Conservation (phyloP, 2,888 invertebrate genomes). For the Azorinus chamasolen region DNA sequence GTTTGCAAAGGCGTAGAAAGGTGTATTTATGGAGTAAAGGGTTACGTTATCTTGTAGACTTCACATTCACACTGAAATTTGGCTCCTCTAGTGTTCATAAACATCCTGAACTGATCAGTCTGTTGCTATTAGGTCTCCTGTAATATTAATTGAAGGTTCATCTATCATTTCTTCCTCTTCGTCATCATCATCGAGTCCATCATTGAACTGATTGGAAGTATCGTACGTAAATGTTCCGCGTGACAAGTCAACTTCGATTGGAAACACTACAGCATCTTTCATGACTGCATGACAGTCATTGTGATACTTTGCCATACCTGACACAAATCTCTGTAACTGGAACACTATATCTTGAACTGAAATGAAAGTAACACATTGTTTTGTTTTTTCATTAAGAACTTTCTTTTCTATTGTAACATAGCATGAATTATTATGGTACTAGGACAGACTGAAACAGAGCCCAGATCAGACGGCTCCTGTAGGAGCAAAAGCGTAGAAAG, state of each 20-base stretch:
- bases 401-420: no score
- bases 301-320: slow-evolving; percentile 93
- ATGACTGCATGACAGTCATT: slow-evolving; percentile 92
- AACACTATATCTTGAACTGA: slow-evolving; percentile 95
- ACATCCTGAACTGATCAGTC: no score
- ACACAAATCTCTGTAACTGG: slow-evolving; percentile 92
- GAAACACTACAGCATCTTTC: slow-evolving; percentile 92
- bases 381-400: no score
- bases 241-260: slow-evolving; percentile 97
- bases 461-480: no score
- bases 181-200: slow-evolving; percentile 83
- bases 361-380: slow-evolving; percentile 43
- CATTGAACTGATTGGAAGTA: slow-evolving; percentile 83
- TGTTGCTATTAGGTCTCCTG: slow-evolving; percentile 78
- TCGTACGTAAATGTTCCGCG: slow-evolving; percentile 95
- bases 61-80: no score
- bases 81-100: no score
- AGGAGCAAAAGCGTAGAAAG: no score
- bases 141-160: slow-evolving; percentile 51
- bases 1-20: no score
- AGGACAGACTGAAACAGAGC: no score
- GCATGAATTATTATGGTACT: no score
- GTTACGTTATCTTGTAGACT: no score
- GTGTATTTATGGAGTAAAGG: no score
- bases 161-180: slow-evolving; percentile 76